Evolutionary conservation across 2,888 invertebrate genomes (phyloP).

Genomic region (Calameuta filiformis): DNA sequence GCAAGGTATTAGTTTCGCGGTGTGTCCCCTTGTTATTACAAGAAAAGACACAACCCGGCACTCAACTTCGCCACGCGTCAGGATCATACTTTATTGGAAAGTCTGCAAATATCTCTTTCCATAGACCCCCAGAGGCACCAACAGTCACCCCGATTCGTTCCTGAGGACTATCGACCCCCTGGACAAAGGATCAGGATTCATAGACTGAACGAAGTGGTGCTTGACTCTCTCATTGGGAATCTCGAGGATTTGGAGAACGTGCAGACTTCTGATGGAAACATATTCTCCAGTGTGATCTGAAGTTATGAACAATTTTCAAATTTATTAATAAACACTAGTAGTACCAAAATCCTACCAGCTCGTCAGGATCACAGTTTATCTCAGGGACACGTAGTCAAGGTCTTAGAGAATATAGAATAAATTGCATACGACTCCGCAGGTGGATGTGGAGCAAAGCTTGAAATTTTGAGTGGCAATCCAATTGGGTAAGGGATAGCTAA

Average conservation of each 20-base stretch:
- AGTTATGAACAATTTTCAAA: not conserved
- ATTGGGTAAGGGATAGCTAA: slow-evolving; percentile 44
- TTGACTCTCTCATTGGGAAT: not conserved
- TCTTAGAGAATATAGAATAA: not conserved
- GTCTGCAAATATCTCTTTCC: slow-evolving; percentile 50
- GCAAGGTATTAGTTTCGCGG: slow-evolving; percentile 54
- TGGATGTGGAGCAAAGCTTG: not conserved
- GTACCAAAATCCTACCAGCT: not conserved
- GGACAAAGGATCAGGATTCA: not conserved
- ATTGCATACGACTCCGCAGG: not conserved
- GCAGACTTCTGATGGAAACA: not conserved
- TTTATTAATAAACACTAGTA: not conserved
- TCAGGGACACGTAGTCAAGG: not conserved
- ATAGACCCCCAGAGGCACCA: not conserved
- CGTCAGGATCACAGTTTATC: not conserved
- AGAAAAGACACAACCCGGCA: slow-evolving; percentile 54
- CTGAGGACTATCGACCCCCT: not conserved
- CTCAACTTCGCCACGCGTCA: slow-evolving; percentile 55
- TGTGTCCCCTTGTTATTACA: slow-evolving; percentile 60
- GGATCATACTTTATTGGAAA: slow-evolving; percentile 62
- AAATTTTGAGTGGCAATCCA: slow-evolving; percentile 29
- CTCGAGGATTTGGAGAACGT: not conserved
- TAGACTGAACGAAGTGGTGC: not conserved
- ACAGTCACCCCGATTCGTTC: not conserved
- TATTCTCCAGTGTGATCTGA: not conserved